A percentile compares a stretch with the other conserved stretches of the same genome.
phyloP scores from a whole-genome alignment of 2,113 vertebrate species.

The Anser cygnoides region DNA sequence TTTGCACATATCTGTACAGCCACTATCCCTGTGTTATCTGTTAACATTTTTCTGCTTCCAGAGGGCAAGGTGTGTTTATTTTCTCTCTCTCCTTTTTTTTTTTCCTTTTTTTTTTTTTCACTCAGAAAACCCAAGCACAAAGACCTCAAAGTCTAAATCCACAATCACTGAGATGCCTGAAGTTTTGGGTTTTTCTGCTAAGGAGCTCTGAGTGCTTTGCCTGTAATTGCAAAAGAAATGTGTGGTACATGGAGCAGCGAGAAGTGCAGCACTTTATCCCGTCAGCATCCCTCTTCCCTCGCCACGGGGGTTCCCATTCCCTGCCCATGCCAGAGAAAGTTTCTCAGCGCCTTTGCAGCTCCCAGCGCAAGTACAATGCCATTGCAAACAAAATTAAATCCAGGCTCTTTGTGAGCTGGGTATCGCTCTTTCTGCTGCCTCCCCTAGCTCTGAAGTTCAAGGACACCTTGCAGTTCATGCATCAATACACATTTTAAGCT shows the following conservation, averaged over 20 bases:
- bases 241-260: neutral
- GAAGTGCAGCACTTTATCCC: neutral
- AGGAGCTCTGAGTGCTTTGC: neutral
- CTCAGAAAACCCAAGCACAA: neutral
- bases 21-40: neutral
- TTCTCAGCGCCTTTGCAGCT: neutral
- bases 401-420: neutral
- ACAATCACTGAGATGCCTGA: neutral
- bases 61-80: neutral
- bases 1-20: neutral
- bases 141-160: neutral
- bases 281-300: neutral
- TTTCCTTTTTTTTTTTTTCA: neutral
- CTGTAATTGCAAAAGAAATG: neutral
- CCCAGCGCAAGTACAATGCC: fast-evolving
- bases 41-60: neutral
- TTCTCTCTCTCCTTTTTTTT: neutral
- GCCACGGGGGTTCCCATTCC: neutral
- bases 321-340: neutral
- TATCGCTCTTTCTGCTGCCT: neutral
- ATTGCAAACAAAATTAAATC: neutral
- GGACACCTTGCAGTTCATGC: neutral
- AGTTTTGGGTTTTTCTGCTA: neutral
- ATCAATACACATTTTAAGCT: neutral
- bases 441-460: neutral